phyloP scores from a whole-genome alignment of 1,140 invertebrate genomes.

The Cardiocondyla obscurior region DNA sequence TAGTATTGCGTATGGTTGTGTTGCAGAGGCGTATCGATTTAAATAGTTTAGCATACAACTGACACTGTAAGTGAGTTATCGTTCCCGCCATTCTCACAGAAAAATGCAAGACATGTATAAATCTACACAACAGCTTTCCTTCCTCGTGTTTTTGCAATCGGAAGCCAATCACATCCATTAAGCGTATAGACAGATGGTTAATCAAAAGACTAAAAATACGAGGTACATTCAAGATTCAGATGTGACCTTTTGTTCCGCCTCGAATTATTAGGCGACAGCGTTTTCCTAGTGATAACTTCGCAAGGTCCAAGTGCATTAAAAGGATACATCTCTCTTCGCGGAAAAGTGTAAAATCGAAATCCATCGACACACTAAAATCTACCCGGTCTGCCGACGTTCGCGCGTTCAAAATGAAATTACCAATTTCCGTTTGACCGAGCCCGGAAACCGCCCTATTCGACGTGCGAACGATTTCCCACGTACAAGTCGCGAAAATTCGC shows the following conservation, averaged over 20 bases:
- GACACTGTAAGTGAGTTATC: conserved; percentile 23
- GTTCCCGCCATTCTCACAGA: neutral
- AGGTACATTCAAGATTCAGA: neutral
- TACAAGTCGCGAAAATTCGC: conserved; percentile 39
- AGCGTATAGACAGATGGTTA: neutral
- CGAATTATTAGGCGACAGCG: neutral
- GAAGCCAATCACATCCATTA: neutral
- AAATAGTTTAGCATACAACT: conserved; percentile 10
- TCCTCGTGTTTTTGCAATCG: neutral
- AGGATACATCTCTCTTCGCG: neutral
- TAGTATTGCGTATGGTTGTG: neutral
- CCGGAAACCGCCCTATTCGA: conserved; percentile 32
- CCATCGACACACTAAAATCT: conserved; percentile 25
- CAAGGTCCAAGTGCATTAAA: neutral
- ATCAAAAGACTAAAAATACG: neutral
- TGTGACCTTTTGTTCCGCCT: neutral
- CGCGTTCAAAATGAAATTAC: conserved; percentile 32
- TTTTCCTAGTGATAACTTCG: neutral
- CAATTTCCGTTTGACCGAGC: conserved; percentile 38
- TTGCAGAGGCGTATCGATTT: conserved; percentile 32
- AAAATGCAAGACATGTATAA: neutral
- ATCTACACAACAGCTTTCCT: neutral
- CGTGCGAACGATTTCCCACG: conserved; percentile 29
- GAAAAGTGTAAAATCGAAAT: conserved; percentile 3
- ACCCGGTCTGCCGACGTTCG: conserved; percentile 6